phyloP scores from a whole-genome alignment of 2,888 invertebrate species.

The Drosophila rellima region DNA sequence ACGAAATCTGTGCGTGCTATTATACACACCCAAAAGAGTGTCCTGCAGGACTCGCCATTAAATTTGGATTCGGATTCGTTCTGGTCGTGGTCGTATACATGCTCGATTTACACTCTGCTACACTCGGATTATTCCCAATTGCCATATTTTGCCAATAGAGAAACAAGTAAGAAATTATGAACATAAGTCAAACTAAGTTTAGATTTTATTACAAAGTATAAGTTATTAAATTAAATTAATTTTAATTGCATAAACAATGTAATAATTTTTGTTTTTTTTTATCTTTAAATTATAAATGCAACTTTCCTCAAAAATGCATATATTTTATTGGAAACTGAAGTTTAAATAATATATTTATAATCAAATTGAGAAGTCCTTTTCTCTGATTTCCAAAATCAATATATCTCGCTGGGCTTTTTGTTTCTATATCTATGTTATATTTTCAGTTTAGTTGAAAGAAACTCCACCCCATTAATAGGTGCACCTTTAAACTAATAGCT shows the following conservation, averaged over 20 bases:
- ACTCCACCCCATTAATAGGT: slow-evolving; percentile 7
- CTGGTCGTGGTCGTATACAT: slow-evolving; percentile 23
- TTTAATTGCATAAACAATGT: no score
- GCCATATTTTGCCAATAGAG: slow-evolving; percentile 48
- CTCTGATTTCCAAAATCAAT: no score
- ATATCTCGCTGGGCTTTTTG: no score
- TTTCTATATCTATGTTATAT: no score
- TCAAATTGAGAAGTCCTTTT: not conserved
- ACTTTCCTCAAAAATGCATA: no score
- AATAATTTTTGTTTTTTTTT: no score
- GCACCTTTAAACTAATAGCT: slow-evolving; percentile 50
- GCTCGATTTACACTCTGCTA: slow-evolving; percentile 31
- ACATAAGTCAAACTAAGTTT: no score
- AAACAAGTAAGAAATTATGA: slow-evolving; percentile 63
- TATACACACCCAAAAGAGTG: slow-evolving; percentile 66
- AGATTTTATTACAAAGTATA: no score
- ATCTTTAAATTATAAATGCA: no score
- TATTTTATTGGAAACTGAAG: no score
- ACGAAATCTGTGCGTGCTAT: slow-evolving; percentile 54
- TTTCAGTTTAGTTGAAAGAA: slow-evolving; percentile 15
- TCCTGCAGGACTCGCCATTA: slow-evolving; percentile 63
- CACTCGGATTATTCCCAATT: slow-evolving; percentile 58
- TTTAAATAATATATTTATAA: not conserved
- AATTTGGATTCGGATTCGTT: slow-evolving; percentile 31
- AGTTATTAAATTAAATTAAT: no score